Evolutionary conservation across 2,888 invertebrate genomes (phyloP), one percentile per base, ranked within the genome.

Genomic region (Tricholauxania praeusta): DNA sequence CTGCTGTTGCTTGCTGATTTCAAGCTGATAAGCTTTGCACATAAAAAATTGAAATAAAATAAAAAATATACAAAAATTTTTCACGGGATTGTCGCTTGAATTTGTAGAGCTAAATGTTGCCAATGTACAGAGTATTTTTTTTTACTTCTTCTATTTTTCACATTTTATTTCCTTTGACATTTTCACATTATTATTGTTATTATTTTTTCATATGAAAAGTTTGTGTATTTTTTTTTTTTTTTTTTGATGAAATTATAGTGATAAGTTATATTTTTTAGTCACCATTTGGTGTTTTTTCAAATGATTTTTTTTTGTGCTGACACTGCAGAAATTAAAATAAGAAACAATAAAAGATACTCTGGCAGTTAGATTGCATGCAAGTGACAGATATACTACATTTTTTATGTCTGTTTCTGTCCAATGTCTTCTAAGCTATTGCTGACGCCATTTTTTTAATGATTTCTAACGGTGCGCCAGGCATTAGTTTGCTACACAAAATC

Each of bases 211-310:
- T 28, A 47, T 65, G 28, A 19, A 3, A 51, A 39, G 17, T 66
- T 53, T 14, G 48, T 19, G 4, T 59, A 17, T 39, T 32, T 28
- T 7, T 39, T 10, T 48, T 39, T 10, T 48, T 49, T 15, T 71
- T 53, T 39, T 39, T 39, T 10, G 39, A 39, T 39, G 7, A 39
- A 39, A 39, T 39, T 39, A 10, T 14, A 74, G 19, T 67, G 69
- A 67, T 70, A 72, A 57, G 68, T 52, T 65, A 60, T 75, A 39
- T 68, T 75, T 71, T 68, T 65, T 59, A 64, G 74, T 74, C 73
- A 70, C 74, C 72, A 71, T 73, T 74, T 75, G 72, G 74, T 74
- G 67, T 72, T 75, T 76, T 76, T 74, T 32, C 74, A 74, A 52
- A 69, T 72, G 74, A 68, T 72, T 74, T 71, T 76, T 74, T 74